phyloP scores from a whole-genome alignment of 2,888 invertebrate genomes.

The Macroteleia sp. region DNA sequence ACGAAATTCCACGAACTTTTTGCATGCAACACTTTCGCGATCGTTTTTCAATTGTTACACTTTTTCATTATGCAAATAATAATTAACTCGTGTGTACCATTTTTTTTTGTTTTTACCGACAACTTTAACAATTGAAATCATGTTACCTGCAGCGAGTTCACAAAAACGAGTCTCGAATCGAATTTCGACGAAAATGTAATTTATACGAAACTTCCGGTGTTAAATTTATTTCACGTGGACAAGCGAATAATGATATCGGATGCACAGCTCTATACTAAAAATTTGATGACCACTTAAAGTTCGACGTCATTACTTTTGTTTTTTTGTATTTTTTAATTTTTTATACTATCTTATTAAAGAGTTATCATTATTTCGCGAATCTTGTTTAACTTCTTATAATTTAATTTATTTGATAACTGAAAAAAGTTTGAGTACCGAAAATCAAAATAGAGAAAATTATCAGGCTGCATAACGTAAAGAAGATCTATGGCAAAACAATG shows the following conservation, averaged over 20 bases:
- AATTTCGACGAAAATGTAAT: slow-evolving; percentile 36
- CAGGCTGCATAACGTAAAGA: too few relatives aligned
- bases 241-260: slow-evolving; percentile 31
- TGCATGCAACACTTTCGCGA: slow-evolving; percentile 4
- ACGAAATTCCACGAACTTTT: slow-evolving; percentile 4
- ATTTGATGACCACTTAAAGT: too few relatives aligned
- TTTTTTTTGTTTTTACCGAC: neutral
- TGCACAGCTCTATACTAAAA: slow-evolving; percentile 13
- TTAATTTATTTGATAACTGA: too few relatives aligned
- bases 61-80: slow-evolving; percentile 11
- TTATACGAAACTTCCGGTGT: slow-evolving; percentile 49
- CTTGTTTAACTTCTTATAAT: too few relatives aligned
- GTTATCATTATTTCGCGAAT: too few relatives aligned
- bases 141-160: slow-evolving; percentile 21
- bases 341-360: too few relatives aligned
- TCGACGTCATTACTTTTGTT: too few relatives aligned
- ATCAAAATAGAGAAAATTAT: too few relatives aligned
- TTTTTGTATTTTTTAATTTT: too few relatives aligned
- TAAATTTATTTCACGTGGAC: slow-evolving; percentile 31
- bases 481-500: too few relatives aligned
- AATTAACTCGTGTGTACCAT: neutral
- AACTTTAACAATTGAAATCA: slow-evolving; percentile 37
- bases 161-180: slow-evolving; percentile 8
- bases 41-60: slow-evolving; percentile 9
- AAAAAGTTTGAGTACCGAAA: too few relatives aligned